A percentile compares a stretch with the other conserved stretches of the same genome.
Evolutionary conservation across 2,113 vertebrate genomes (phyloP).

Genomic region (Paracanthobrama guichenoti): DNA sequence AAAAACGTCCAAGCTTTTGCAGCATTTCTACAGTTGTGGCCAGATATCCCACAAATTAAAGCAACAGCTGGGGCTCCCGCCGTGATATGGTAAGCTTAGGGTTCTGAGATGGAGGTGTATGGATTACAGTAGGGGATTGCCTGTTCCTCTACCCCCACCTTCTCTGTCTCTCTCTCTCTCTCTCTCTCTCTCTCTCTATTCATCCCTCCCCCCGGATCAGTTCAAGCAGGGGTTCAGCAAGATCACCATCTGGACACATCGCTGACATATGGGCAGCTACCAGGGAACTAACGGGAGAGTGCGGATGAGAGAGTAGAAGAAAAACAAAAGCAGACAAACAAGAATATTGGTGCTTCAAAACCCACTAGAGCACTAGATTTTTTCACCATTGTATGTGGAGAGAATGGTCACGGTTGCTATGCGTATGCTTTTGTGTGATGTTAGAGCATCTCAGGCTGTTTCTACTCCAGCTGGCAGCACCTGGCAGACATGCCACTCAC

Average conservation of each 20-base stretch:
- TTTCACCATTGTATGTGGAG: not conserved
- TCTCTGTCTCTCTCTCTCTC: conserved; percentile 38
- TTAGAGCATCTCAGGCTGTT: conserved; percentile 33
- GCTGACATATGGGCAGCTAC: conserved; percentile 75
- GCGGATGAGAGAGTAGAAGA: conserved; percentile 40
- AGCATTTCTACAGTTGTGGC: conserved; percentile 12
- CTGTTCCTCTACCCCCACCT: conserved; percentile 54
- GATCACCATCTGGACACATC: conserved; percentile 76
- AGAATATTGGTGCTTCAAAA: not conserved
- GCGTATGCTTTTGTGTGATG: conserved; percentile 17
- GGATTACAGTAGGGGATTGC: conserved; percentile 71
- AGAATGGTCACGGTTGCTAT: not conserved
- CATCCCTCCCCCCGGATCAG: conserved; percentile 59
- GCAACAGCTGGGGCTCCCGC: conserved; percentile 67
- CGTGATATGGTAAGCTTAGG: conserved; percentile 53
- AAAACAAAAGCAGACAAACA: conserved; percentile 34
- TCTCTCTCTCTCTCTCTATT: conserved; percentile 29
- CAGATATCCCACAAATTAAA: conserved; percentile 66
- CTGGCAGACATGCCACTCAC: conserved; percentile 63
- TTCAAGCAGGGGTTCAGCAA: conserved; percentile 69
- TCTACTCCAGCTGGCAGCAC: conserved; percentile 59
- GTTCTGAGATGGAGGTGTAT: conserved; percentile 72
- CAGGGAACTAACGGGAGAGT: conserved; percentile 60
- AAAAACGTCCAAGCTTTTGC: not conserved
- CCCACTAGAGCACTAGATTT: not conserved